phyloP scores from a whole-genome alignment of 1,140 invertebrate genomes.

The Nephila pilipes region DNA sequence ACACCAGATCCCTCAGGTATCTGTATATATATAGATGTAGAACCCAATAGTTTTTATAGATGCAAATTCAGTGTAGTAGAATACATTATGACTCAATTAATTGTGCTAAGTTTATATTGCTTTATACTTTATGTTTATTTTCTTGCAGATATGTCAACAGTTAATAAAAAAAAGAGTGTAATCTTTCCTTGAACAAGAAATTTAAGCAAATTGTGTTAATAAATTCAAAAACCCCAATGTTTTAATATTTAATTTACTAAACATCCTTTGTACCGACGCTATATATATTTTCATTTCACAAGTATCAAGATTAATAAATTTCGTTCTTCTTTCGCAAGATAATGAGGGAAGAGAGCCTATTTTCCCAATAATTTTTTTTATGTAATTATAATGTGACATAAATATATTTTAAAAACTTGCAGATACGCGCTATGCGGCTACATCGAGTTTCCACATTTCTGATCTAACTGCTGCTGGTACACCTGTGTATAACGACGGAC shows the following conservation, averaged over 20 bases:
- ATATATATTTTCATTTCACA: no score
- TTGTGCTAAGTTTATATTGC: no score
- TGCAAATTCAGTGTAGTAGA: not conserved
- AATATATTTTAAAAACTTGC: constrained; percentile 15
- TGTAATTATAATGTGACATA: not conserved
- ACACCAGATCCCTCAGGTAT: constrained; percentile 75
- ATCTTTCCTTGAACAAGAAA: no score
- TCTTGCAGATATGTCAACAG: no score
- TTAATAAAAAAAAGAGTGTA: no score
- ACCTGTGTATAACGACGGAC: constrained; percentile 60
- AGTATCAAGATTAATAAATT: no score
- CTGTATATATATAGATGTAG: not conserved
- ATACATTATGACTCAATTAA: no score
- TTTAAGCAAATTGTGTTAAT: no score
- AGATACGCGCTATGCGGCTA: constrained; percentile 66
- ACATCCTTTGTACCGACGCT: no score
- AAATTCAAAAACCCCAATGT: no score
- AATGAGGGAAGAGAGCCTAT: not conserved
- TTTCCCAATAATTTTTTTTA: not conserved
- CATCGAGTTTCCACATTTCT: constrained; percentile 59
- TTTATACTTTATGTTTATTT: no score
- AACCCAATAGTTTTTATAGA: not conserved
- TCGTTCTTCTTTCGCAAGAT: not conserved
- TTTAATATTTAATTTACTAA: no score
- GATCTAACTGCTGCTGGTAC: constrained; percentile 45